Conservation (phyloP, 2,113 vertebrate genomes). For the Muntiacus muntjak region DNA sequence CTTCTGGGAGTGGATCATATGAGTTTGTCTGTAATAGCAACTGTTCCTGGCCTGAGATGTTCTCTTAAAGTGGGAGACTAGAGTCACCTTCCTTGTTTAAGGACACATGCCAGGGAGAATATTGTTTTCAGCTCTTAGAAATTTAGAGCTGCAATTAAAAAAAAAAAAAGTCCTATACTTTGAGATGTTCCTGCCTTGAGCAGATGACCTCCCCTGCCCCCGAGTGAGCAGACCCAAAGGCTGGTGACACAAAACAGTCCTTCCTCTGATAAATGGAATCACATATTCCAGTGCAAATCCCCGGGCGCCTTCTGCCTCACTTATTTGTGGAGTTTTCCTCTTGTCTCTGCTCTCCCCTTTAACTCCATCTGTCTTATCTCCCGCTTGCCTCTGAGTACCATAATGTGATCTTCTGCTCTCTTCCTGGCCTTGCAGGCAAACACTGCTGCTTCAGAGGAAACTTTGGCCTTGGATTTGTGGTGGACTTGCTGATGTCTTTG, state of each 20-base stretch:
- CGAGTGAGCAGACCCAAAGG: background rate
- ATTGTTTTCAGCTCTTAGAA: background rate
- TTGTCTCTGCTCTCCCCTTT: constrained; percentile 53
- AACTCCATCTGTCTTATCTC: constrained; percentile 58
- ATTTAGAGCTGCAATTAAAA: background rate
- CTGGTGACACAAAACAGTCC: background rate
- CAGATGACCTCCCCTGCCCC: background rate
- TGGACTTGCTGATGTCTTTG: constrained; percentile 64
- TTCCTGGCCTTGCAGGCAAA: constrained; percentile 64
- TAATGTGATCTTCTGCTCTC: constrained; percentile 60
- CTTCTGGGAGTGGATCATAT: accelerated
- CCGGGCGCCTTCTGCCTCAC: background rate
- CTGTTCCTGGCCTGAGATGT: background rate
- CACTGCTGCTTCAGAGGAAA: constrained; percentile 63
- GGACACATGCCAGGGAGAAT: background rate
- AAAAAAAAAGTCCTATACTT: background rate
- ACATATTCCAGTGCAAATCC: background rate
- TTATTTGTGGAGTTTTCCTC: constrained; percentile 20
- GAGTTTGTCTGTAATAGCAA: background rate
- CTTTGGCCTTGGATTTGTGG: constrained; percentile 26
- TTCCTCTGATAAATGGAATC: constrained; percentile 2
- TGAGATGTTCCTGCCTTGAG: background rate
- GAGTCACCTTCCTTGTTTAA: background rate
- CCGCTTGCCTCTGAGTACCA: constrained; percentile 52
- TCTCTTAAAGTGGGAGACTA: background rate